Percentiles rank a stretch among this genome's conserved stretches.
These are phyloP conservation scores for Aphidoletes aphidimyza DNA, from an alignment of 2,888 invertebrate genomes.

Conservation along the genomic window DNA sequence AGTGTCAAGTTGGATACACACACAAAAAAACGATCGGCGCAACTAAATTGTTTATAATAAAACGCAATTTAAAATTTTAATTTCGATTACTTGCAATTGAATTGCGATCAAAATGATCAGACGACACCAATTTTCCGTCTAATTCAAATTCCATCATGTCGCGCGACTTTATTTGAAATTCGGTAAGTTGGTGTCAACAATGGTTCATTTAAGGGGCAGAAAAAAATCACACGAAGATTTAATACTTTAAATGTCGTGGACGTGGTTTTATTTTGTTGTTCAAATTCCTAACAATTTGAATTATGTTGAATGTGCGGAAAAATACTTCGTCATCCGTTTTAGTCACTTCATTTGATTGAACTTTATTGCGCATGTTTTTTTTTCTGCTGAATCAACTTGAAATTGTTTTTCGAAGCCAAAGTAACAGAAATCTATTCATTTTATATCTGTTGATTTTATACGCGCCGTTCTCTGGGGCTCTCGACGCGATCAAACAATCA, in stretches of 20 bases:
- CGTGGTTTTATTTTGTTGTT: not conserved
- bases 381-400: conserved; percentile 35
- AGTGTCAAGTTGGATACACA: not conserved
- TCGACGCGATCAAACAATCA: not conserved
- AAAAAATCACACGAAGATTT: not conserved
- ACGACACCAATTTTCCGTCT: not conserved
- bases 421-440: conserved; percentile 4
- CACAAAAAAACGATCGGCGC: not conserved
- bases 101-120: conserved; percentile 14
- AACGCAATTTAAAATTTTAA: conserved; percentile 14
- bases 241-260: conserved; percentile 12
- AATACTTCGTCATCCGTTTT: conserved; percentile 33
- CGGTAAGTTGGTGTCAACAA: not conserved
- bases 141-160: not conserved
- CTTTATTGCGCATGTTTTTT: not conserved
- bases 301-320: conserved; percentile 5
- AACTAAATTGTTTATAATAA: conserved; percentile 1
- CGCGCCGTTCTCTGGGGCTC: not conserved
- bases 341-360: conserved; percentile 42
- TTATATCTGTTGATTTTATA: not conserved
- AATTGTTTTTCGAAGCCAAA: not conserved
- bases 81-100: not conserved
- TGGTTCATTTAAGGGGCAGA: not conserved
- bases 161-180: conserved; percentile 20
- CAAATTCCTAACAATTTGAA: no score